These are phyloP conservation scores for Planococcus citri DNA, from an alignment of 1,140 invertebrate genomes.

Conservation along the genomic window DNA sequence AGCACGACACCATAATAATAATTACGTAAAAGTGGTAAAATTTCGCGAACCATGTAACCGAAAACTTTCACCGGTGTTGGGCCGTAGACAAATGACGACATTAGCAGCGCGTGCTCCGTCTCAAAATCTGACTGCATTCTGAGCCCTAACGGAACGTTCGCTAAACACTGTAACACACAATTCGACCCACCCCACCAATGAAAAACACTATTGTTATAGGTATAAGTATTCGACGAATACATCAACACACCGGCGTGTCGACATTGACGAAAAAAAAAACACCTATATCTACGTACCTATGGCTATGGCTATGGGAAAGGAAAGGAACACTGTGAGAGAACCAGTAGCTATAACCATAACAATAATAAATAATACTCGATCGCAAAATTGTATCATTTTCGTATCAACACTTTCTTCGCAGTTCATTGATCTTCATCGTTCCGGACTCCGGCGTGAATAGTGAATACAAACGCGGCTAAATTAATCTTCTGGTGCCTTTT, in stretches of 20 bases:
- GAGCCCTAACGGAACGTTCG: background rate
- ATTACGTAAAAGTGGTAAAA: too few species aligned
- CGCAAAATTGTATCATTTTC: background rate
- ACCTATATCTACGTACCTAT: too few species aligned
- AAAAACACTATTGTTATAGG: background rate
- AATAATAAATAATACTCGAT: background rate
- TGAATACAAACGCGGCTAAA: too few species aligned
- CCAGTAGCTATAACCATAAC: too few species aligned
- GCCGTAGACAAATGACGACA: background rate
- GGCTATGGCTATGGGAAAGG: background rate
- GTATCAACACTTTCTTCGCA: background rate
- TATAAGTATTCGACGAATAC: too few species aligned
- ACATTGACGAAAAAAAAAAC: constrained; percentile 7
- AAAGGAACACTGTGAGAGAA: background rate
- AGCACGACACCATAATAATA: background rate
- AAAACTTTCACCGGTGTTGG: background rate
- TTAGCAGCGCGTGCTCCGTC: background rate
- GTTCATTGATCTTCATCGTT: background rate
- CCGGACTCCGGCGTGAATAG: too few species aligned
- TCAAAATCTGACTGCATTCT: background rate
- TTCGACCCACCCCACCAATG: background rate
- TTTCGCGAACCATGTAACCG: background rate
- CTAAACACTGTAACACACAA: too few species aligned
- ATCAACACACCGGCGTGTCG: background rate
- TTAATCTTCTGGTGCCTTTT: background rate